These are phyloP conservation scores for Himalopsyche tibetana DNA, from an alignment of 2,888 invertebrate genomes.

Conservation along the genomic window DNA sequence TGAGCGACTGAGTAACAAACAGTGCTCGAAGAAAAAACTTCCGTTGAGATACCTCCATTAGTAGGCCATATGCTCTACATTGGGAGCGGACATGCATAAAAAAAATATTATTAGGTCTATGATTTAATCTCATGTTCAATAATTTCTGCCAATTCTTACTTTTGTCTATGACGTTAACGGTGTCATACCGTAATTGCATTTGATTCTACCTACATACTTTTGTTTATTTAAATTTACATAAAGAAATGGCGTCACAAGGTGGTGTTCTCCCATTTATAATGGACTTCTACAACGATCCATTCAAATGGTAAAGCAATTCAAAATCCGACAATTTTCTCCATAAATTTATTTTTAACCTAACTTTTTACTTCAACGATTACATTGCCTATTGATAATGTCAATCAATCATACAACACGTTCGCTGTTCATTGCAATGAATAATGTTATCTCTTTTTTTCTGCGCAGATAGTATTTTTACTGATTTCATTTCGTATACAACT, in stretches of 20 bases:
- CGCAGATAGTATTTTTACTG: slow-evolving; percentile 21
- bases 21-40: too few relatives aligned
- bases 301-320: slow-evolving; percentile 83
- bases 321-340: slow-evolving; percentile 65
- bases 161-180: background rate
- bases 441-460: background rate
- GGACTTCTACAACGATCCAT: slow-evolving; percentile 85
- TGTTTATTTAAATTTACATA: slow-evolving; percentile 61
- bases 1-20: too few relatives aligned
- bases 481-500: background rate
- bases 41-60: too few relatives aligned
- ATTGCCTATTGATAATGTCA: background rate
- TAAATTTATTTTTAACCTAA: slow-evolving; percentile 27
- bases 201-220: background rate
- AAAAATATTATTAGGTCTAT: too few relatives aligned
- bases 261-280: slow-evolving; percentile 78
- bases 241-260: slow-evolving; percentile 78
- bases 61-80: too few relatives aligned
- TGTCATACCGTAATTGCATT: background rate
- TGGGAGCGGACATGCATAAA: too few relatives aligned
- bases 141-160: too few relatives aligned
- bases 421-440: background rate
- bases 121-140: too few relatives aligned
- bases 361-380: background rate
- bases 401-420: background rate